Evolutionary conservation across 1,140 invertebrate genomes (phyloP).

Genomic region (Euura lappo): DNA sequence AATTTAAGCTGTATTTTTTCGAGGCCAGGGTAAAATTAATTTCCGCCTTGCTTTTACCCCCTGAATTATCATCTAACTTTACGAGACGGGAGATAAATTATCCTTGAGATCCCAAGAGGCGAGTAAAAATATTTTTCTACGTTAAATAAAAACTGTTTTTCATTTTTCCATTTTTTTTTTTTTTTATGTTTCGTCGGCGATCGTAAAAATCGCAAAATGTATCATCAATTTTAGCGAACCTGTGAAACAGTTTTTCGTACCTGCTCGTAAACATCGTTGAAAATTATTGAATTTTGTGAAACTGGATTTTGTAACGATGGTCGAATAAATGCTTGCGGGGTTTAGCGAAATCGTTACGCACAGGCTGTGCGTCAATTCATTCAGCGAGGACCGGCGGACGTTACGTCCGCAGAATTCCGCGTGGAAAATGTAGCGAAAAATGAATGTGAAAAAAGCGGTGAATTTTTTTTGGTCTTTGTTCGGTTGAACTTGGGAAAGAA

Average conservation of each 20-base stretch:
- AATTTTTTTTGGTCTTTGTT: too few species aligned
- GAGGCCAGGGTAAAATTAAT: neutral
- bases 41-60: neutral
- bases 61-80: neutral
- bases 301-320: neutral
- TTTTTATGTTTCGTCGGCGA: neutral
- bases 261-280: too few species aligned
- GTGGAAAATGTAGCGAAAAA: too few species aligned
- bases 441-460: too few species aligned
- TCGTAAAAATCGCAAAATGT: neutral
- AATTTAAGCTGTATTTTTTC: neutral
- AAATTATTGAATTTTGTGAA: too few species aligned
- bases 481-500: too few species aligned
- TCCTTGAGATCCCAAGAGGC: neutral
- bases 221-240: neutral
- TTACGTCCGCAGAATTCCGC: too few species aligned
- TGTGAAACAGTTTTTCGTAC: too few species aligned
- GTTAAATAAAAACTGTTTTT: neutral
- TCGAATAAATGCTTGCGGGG: neutral
- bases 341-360: neutral
- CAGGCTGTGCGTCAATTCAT: conserved; percentile 1
- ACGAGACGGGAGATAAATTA: neutral
- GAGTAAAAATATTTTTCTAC: neutral
- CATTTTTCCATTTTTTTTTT: neutral
- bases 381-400: neutral